Conservation (phyloP, 2,888 invertebrate species). For the Clepsis dumicolana region DNA sequence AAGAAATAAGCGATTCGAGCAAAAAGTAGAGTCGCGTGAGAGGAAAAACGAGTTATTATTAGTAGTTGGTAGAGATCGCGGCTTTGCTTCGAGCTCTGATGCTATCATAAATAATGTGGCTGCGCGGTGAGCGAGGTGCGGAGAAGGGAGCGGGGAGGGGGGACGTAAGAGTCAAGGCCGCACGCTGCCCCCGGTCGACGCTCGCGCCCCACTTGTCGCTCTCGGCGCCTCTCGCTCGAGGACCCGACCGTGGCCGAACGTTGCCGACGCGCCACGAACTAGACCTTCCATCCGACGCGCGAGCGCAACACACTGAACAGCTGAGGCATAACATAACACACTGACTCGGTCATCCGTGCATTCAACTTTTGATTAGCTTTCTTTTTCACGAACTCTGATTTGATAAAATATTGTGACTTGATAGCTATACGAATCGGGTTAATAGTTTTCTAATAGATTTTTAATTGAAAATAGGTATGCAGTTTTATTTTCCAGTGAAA, state of each 20-base stretch:
- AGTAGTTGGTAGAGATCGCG: conserved; percentile 78
- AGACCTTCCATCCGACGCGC: conserved; percentile 81
- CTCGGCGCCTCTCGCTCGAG: conserved; percentile 70
- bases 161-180: conserved; percentile 89
- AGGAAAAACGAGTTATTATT: conserved; percentile 86
- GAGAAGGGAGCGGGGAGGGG: conserved; percentile 57
- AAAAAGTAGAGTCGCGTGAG: conserved; percentile 80
- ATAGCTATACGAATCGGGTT: conserved; percentile 1
- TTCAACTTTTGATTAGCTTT: conserved; percentile 86
- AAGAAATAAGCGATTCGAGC: conserved; percentile 63
- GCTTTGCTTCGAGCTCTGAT: conserved; percentile 81
- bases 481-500: background rate
- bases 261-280: conserved; percentile 77
- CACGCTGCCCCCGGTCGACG: conserved; percentile 92
- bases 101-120: conserved; percentile 85
- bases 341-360: conserved; percentile 86
- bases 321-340: conserved; percentile 86
- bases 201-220: conserved; percentile 87
- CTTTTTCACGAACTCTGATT: conserved; percentile 78
- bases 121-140: conserved; percentile 73
- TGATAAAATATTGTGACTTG: conserved; percentile 50
- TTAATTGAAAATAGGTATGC: background rate
- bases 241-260: conserved; percentile 67
- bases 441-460: background rate
- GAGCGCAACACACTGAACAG: conserved; percentile 81